Evolutionary conservation across 2,888 invertebrate genomes (phyloP), one percentile per base, ranked within the genome.

Genomic region (Ctenicera cuprea): DNA sequence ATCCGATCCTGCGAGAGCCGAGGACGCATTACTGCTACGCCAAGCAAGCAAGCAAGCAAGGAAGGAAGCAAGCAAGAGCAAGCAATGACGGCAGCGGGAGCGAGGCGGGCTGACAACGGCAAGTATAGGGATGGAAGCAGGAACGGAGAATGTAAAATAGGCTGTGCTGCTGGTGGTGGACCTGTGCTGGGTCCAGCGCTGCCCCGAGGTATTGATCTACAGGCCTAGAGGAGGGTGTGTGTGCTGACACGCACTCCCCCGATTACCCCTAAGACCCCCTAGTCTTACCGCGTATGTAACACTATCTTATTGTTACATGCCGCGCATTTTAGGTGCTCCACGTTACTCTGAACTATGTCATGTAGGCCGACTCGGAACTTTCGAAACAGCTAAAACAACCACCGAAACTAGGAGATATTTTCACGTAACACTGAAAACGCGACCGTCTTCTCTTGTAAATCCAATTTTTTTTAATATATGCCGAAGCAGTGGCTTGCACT

Each of bases 51-150:
- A 67, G 26, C 26, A 3, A 26, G 71, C 67, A 59, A 61, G 71
- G 54, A 71, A 67, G 75, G 70, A 69, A 70, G 69, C 63, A 71
- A 68, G 71, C 71, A 71, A 89, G 88, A 88, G 90, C 89, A 82
- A 80, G 89, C 89, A 89, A 89, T 89, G 89, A 88, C 88, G 89
- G 89, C 89, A 89, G 89, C 89, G 89, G 88, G 88, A 89, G 88
- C 88, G 87, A 88, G 88, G 88, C 76, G 86, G 88, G 69, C 68
- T 87, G 81, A 83, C 86, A 86, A 76, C 69, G 85, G 83, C 76
- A 83, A 84, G 83, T 76, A 82, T 80, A 76, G 76, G 79, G 79
- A 82, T 71, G 76, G 76, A 79, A 78, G 73, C 83, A 81, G 79
- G 76, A 75, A 78, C 74, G 73, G 79, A 71, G 85, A 86, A 86